Evolutionary conservation across 2,888 invertebrate genomes (phyloP).

Genomic region (Gerris lacustris): DNA sequence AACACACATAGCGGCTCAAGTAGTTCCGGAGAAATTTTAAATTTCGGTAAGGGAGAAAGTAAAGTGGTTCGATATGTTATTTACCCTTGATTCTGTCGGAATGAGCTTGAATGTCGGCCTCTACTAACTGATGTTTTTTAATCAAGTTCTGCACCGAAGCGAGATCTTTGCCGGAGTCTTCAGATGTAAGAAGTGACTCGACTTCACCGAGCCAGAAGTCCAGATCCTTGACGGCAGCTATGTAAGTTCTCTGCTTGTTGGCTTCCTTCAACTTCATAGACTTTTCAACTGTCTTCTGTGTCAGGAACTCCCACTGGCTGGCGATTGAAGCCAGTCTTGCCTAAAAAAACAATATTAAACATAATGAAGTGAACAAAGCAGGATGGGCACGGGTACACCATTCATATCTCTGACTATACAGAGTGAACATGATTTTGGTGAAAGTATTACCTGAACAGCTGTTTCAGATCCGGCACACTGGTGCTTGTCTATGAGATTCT

Average conservation of each 20-base stretch:
- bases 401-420: background rate
- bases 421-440: too few relatives aligned
- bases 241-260: slow-evolving; percentile 96
- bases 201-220: slow-evolving; percentile 99
- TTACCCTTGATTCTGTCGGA: slow-evolving; percentile 79
- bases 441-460: slow-evolving; percentile 66
- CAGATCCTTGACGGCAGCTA: slow-evolving; percentile 97
- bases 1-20: slow-evolving; percentile 27
- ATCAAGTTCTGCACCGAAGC: slow-evolving; percentile 97
- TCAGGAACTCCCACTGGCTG: slow-evolving; percentile 96
- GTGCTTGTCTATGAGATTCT: slow-evolving; percentile 82
- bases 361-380: slow-evolving; percentile 4
- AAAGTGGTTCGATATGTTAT: too few relatives aligned
- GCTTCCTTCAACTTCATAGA: slow-evolving; percentile 96
- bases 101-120: slow-evolving; percentile 94
- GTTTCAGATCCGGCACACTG: slow-evolving; percentile 97
- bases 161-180: slow-evolving; percentile 95
- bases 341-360: slow-evolving; percentile 32
- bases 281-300: slow-evolving; percentile 96
- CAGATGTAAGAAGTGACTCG: slow-evolving; percentile 84
- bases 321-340: slow-evolving; percentile 77
- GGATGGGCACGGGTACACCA: background rate
- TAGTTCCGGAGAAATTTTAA: too few relatives aligned
- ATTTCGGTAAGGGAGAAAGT: too few relatives aligned
- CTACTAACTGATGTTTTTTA: slow-evolving; percentile 96